A percentile compares a stretch with the other conserved stretches of the same genome.
Conservation (phyloP, 2,113 vertebrate genomes). For the Bettongia penicillata region DNA sequence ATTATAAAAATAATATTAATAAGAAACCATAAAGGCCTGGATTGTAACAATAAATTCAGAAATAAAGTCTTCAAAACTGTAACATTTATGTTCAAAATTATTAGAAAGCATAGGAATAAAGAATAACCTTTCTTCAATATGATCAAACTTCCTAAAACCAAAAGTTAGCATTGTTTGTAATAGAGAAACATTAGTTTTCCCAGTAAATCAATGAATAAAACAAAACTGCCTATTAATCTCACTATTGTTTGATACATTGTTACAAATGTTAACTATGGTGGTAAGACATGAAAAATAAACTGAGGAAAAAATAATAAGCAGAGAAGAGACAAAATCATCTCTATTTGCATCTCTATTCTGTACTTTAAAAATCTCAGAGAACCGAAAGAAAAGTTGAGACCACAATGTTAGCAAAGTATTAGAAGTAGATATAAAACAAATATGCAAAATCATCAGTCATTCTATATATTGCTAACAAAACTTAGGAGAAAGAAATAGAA, state of each 20-base stretch:
- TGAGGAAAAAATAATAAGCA: neutral
- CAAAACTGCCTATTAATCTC: neutral
- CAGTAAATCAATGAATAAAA: neutral
- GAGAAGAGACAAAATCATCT: neutral
- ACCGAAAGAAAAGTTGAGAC: neutral
- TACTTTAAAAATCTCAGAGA: neutral
- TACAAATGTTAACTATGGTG: neutral
- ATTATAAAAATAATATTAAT: neutral
- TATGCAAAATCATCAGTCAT: neutral
- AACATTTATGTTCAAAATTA: neutral
- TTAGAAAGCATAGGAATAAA: neutral
- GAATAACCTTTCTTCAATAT: neutral
- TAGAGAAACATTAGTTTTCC: neutral
- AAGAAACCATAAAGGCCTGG: neutral
- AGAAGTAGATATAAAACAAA: neutral
- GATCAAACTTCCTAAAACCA: neutral
- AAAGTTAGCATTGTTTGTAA: neutral
- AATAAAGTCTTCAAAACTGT: neutral
- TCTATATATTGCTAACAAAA: neutral
- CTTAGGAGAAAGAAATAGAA: neutral
- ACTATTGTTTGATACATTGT: neutral
- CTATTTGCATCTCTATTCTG: neutral
- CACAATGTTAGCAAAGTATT: neutral
- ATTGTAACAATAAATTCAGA: neutral
- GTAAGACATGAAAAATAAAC: neutral